Evolutionary conservation across 2,113 vertebrate genomes (phyloP), one percentile per base, ranked within the genome.

Genomic region (Aldabrachelys gigantea): DNA sequence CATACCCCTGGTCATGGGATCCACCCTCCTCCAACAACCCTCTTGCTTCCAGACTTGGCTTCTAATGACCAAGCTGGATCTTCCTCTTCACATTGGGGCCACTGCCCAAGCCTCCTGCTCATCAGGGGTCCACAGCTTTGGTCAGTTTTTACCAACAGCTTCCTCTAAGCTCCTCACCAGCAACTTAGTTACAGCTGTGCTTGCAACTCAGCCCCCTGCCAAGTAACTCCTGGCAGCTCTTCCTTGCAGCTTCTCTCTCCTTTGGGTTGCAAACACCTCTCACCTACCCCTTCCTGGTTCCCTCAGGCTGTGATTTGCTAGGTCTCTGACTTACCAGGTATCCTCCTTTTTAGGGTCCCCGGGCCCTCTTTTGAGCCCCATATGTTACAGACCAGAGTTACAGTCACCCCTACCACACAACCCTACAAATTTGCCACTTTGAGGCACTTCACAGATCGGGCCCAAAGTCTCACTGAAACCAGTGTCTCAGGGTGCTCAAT

Each of bases 351-450:
- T 72, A n/a, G 35, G 65, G 8, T n/a, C 14, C n/a, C n/a, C 4
- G 10, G 65, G 17, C 65, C 17, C 19, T 21, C 65, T 72, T 72
- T 38, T 72, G n/a, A 72, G 17, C 35, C 8, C 17, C 65, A 38
- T 35, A 21, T 69, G 19, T 56, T n/a, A 9, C 95, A 94, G 93
- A 81, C 38, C 24, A 93, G 65, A 92, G 86, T 85, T 44, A 76
- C 24, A 76, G 24, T 76, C 41, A 41, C 38, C 21, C 24, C 38
- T 1, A 65, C 75, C 57, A 65, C 94, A 89, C 90, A 84, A 65
- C 6, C 75, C 82, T 72, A 94, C 86, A 92, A 91, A 96, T 93
- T 95, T 97, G 94, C 91, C 89, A 3, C 19, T 3, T 56, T 31
- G 57, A 27, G 29, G 27, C 27, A 29, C 57, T 62, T 62, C 27